Evolutionary conservation across 2,888 invertebrate genomes (phyloP).

Genomic region (Rosalia funebris): DNA sequence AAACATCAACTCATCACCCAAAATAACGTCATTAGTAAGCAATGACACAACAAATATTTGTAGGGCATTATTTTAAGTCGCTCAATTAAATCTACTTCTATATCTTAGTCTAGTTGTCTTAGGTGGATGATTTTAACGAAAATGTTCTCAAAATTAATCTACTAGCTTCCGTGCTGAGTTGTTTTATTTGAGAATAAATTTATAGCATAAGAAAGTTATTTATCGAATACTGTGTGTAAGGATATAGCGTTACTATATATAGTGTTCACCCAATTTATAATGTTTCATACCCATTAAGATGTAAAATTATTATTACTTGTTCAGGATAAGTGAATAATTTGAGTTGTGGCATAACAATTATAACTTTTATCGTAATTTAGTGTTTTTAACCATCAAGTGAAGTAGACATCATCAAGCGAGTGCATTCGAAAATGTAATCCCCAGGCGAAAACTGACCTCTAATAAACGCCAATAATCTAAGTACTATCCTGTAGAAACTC

Average conservation of each 20-base stretch:
- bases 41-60: neutral
- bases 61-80: neutral
- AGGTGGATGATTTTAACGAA: constrained; percentile 33
- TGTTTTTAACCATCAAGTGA: no score
- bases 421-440: no score
- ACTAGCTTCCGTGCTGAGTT: constrained; percentile 64
- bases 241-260: constrained; percentile 50
- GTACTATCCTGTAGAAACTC: no score
- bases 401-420: no score
- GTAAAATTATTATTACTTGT: constrained; percentile 33
- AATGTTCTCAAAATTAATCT: constrained; percentile 49
- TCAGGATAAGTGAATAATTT: constrained; percentile 17
- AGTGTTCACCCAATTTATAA: constrained; percentile 56
- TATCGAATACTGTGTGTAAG: constrained; percentile 37
- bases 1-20: neutral
- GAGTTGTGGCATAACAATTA: constrained; percentile 24
- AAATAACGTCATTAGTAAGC: neutral
- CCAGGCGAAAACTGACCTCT: no score
- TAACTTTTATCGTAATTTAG: constrained; percentile 16
- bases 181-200: constrained; percentile 52
- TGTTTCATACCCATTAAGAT: constrained; percentile 57
- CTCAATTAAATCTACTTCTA: neutral
- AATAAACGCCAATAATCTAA: no score
- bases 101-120: neutral
- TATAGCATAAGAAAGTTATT: constrained; percentile 47